Evolutionary conservation across 1,140 invertebrate genomes (phyloP).

Genomic region (Ceratoteleas bidentatus): DNA sequence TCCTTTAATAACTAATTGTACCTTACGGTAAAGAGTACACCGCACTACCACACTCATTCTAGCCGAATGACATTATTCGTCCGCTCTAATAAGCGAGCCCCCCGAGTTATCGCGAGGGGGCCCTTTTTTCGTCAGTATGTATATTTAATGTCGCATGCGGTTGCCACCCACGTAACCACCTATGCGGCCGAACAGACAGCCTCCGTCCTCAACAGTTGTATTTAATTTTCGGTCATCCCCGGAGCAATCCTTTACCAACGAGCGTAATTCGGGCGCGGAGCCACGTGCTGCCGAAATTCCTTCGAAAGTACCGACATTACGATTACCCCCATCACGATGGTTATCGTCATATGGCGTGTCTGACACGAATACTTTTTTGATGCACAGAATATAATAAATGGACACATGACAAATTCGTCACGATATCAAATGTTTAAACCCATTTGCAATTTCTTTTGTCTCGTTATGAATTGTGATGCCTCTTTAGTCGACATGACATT

Average conservation of each 20-base stretch:
- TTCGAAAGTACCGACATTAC: slow-evolving; percentile 55
- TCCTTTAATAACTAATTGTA: slow-evolving; percentile 50
- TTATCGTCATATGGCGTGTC: slow-evolving; percentile 62
- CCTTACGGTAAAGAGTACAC: slow-evolving; percentile 29
- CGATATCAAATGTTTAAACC: neutral
- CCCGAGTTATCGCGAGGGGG: neutral
- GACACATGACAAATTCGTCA: slow-evolving; percentile 45
- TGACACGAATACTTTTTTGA: slow-evolving; percentile 39
- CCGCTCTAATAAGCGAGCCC: slow-evolving; percentile 40
- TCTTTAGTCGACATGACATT: no score
- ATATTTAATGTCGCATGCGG: slow-evolving; percentile 54
- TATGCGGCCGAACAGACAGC: slow-evolving; percentile 32
- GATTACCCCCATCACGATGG: slow-evolving; percentile 52
- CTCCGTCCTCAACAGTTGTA: slow-evolving; percentile 49
- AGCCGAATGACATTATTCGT: slow-evolving; percentile 53
- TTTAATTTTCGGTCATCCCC: slow-evolving; percentile 59
- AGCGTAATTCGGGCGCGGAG: slow-evolving; percentile 31
- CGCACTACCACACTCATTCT: slow-evolving; percentile 17
- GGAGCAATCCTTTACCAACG: slow-evolving; percentile 55
- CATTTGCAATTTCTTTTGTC: no score
- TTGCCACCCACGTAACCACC: slow-evolving; percentile 57
- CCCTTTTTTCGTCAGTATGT: slow-evolving; percentile 49
- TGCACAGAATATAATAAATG: slow-evolving; percentile 9
- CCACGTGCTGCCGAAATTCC: slow-evolving; percentile 62
- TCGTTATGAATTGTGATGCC: no score